Conservation (phyloP, 2,113 vertebrate genomes). For the Xiphophorus maculatus region DNA sequence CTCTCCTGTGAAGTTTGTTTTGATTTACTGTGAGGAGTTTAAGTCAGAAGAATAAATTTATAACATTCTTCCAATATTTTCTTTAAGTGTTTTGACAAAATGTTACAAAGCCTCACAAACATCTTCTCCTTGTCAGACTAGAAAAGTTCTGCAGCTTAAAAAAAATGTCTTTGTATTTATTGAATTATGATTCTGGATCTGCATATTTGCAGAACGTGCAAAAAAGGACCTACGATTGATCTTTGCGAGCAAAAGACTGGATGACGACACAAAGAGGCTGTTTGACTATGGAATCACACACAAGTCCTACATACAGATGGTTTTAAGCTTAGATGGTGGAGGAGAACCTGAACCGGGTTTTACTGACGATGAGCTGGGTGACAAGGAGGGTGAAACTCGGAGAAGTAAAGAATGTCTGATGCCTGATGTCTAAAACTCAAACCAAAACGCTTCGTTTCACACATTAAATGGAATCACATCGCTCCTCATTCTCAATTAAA, state of each 20-base stretch:
- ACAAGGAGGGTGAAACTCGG: background rate
- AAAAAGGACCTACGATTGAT: constrained; percentile 33
- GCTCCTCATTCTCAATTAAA: too few relatives aligned
- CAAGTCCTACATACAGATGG: constrained; percentile 47
- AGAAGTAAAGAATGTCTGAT: background rate
- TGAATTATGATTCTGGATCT: constrained; percentile 1
- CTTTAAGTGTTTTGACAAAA: too few relatives aligned
- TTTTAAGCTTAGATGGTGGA: constrained; percentile 53
- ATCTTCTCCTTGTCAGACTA: background rate
- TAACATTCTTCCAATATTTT: too few relatives aligned
- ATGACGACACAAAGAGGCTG: constrained; percentile 19
- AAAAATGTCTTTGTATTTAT: background rate
- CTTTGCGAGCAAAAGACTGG: constrained; percentile 52
- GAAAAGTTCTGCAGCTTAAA: background rate
- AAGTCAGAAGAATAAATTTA: too few relatives aligned
- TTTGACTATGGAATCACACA: constrained; percentile 53
- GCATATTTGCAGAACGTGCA: background rate
- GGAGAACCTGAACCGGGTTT: background rate
- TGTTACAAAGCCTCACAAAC: too few relatives aligned
- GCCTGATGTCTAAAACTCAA: background rate
- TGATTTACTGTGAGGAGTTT: too few relatives aligned
- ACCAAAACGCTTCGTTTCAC: background rate
- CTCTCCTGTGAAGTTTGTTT: too few relatives aligned
- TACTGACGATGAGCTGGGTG: background rate
- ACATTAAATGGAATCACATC: too few relatives aligned